Conservation (phyloP, 92 coral and sea anemone species). For the Paramuricea clavata region DNA sequence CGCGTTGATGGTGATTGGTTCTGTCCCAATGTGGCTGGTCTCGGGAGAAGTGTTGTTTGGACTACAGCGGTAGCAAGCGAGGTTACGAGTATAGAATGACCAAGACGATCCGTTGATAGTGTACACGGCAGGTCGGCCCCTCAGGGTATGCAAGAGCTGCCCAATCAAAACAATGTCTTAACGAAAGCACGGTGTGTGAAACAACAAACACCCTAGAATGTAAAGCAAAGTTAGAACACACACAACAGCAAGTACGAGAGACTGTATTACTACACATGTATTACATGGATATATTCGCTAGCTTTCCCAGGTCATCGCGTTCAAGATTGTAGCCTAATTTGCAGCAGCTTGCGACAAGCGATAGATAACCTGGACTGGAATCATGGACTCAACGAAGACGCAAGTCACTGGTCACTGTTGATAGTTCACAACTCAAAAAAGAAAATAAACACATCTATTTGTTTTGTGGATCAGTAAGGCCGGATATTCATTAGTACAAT, state of each 20-base stretch:
- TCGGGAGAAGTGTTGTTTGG: background rate
- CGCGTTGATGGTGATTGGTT: background rate
- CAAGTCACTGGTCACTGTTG: background rate
- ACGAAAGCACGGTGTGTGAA: background rate
- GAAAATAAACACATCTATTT: too few relatives aligned
- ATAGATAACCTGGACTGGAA: background rate
- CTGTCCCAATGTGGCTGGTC: background rate
- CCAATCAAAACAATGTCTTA: slow-evolving; percentile 27
- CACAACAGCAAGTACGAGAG: background rate
- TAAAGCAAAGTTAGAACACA: slow-evolving; percentile 10
- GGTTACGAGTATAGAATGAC: slow-evolving; percentile 13
- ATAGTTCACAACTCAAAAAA: background rate
- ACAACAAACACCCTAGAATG: slow-evolving; percentile 29
- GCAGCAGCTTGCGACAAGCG: background rate
- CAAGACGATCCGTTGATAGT: too few relatives aligned
- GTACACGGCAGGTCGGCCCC: slow-evolving; percentile 32
- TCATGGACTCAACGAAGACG: background rate
- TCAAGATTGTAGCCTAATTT: background rate
- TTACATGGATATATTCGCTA: background rate
- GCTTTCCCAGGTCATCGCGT: background rate
- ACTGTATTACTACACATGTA: background rate
- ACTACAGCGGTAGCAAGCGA: background rate
- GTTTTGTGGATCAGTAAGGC: background rate
- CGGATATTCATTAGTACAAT: background rate
- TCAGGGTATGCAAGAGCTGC: background rate